Conservation (phyloP, 2,888 invertebrate genomes). For the Scaptomyza reducta region DNA sequence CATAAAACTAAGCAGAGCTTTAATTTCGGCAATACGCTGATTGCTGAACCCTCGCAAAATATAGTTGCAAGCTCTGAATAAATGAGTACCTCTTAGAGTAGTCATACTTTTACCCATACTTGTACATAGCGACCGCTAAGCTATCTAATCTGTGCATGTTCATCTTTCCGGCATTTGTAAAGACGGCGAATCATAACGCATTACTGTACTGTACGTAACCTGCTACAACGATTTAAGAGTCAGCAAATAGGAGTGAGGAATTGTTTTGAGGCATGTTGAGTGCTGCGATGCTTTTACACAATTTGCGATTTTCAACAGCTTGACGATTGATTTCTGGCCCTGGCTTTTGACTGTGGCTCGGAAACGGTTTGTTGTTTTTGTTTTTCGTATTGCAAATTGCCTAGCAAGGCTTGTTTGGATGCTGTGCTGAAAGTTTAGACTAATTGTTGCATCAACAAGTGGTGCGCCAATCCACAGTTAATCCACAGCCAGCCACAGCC, state of each 20-base stretch:
- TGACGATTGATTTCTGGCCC: slow-evolving; percentile 73
- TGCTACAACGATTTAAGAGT: slow-evolving; percentile 36
- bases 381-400: slow-evolving; percentile 60
- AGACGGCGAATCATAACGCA: slow-evolving; percentile 73
- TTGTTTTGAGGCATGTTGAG: slow-evolving; percentile 16
- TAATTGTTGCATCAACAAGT: slow-evolving; percentile 74
- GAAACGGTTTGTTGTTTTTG: slow-evolving; percentile 36
- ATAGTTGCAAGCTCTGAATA: slow-evolving; percentile 2
- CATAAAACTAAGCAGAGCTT: not conserved
- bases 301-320: slow-evolving; percentile 77
- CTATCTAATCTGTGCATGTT: slow-evolving; percentile 55
- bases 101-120: not conserved
- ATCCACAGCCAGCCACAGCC: slow-evolving; percentile 7
- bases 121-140: slow-evolving; percentile 5
- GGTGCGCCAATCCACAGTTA: slow-evolving; percentile 33
- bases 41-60: not conserved
- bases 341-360: slow-evolving; percentile 42
- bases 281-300: slow-evolving; percentile 62
- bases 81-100: not conserved
- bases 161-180: slow-evolving; percentile 72
- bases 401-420: slow-evolving; percentile 62
- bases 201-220: slow-evolving; percentile 44
- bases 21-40: not conserved
- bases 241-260: slow-evolving; percentile 11
- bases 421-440: slow-evolving; percentile 69